Evolutionary conservation across 2,888 invertebrate species (phyloP).

Genomic region (Cheilosia scutellata): DNA sequence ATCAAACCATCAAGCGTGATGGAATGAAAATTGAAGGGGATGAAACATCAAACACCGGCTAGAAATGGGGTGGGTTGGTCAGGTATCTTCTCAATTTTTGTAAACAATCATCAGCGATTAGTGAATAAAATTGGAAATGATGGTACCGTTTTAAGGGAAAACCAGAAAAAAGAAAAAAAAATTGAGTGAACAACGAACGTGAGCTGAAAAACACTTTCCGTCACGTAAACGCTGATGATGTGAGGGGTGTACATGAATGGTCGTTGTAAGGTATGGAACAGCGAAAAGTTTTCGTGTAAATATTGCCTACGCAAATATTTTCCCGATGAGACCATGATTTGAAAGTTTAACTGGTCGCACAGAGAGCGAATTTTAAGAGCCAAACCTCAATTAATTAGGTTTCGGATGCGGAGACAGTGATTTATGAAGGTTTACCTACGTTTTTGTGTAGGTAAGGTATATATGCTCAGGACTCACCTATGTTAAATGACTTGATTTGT

Average conservation of each 20-base stretch:
- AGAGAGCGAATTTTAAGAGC: constrained; percentile 63
- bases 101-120: constrained; percentile 71
- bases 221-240: constrained; percentile 61
- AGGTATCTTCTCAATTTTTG: constrained; percentile 50
- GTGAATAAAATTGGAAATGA: constrained; percentile 29
- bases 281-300: constrained; percentile 66
- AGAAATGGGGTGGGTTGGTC: constrained; percentile 21
- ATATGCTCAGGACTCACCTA: constrained; percentile 52
- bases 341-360: constrained; percentile 67
- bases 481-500: constrained; percentile 69
- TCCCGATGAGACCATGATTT: constrained; percentile 66
- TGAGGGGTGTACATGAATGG: constrained; percentile 1
- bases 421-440: constrained; percentile 61
- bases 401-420: constrained; percentile 56
- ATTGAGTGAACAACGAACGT: constrained; percentile 59
- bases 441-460: constrained; percentile 14
- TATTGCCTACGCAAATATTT: constrained; percentile 74
- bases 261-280: background rate
- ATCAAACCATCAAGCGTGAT: constrained; percentile 44
- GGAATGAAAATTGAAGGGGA: constrained; percentile 48
- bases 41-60: constrained; percentile 52
- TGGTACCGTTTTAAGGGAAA: constrained; percentile 30
- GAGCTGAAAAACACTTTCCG: constrained; percentile 61
- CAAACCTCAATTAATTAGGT: constrained; percentile 69
- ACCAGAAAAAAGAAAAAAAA: constrained; percentile 15